Conservation (phyloP, 1,140 invertebrate species). For the Sweltsa coloradensis region DNA sequence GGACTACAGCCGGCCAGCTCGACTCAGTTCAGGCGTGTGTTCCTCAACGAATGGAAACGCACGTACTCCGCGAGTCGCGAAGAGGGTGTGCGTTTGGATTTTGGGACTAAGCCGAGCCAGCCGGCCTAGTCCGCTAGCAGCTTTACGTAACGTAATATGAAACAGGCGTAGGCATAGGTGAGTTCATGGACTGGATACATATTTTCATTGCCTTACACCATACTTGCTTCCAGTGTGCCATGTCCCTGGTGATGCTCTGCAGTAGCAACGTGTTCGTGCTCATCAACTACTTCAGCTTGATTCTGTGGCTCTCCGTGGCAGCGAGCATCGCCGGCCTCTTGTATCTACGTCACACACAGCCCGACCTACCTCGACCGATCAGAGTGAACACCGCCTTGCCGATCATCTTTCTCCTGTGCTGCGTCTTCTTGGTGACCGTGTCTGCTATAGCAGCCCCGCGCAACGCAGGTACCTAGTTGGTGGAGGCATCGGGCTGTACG, state of each 20-base stretch:
- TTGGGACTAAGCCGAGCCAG: too few species aligned
- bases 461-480: conserved; percentile 23
- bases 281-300: conserved; percentile 70
- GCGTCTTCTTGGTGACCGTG: conserved; percentile 35
- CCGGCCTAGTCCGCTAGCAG: too few species aligned
- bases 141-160: too few species aligned
- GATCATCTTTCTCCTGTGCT: conserved; percentile 34
- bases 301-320: conserved; percentile 65
- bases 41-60: too few species aligned
- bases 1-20: too few species aligned
- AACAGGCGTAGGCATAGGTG: too few species aligned
- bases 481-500: too few species aligned
- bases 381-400: conserved; percentile 49
- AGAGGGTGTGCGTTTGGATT: too few species aligned
- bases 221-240: conserved; percentile 45
- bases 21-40: too few species aligned
- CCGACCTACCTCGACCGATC: conserved; percentile 67
- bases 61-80: too few species aligned
- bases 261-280: conserved; percentile 55
- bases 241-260: conserved; percentile 57
- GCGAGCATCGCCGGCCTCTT: conserved; percentile 66
- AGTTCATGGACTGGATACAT: too few species aligned
- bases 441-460: conserved; percentile 31
- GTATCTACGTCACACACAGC: conserved; percentile 55
- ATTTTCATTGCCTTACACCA: too few species aligned